These are phyloP conservation scores for Sterna hirundo DNA, from an alignment of 2,113 vertebrate species.

Conservation along the genomic window DNA sequence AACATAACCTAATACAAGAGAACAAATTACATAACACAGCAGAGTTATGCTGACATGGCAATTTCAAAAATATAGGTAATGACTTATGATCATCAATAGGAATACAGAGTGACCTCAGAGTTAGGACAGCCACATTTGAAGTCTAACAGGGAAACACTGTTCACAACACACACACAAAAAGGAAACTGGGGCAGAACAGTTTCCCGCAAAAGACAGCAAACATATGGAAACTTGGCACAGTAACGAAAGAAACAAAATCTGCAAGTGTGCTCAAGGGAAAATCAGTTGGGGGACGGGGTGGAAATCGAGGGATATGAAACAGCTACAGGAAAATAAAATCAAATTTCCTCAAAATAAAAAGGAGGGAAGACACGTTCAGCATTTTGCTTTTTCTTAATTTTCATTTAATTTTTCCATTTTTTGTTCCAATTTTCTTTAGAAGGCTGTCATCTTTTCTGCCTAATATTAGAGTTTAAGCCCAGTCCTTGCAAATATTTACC, in stretches of 20 bases:
- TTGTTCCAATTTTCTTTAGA: background rate
- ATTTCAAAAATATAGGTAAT: background rate
- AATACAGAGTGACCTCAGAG: background rate
- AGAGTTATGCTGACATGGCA: background rate
- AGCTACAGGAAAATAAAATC: background rate
- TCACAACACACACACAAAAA: background rate
- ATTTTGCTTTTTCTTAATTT: background rate
- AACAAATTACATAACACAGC: background rate
- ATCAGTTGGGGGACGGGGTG: accelerated
- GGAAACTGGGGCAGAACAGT: background rate
- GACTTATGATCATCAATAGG: background rate
- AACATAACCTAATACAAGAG: background rate
- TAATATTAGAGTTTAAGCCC: background rate
- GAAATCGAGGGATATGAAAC: background rate
- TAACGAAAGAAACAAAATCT: background rate
- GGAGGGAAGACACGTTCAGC: background rate
- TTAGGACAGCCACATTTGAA: background rate
- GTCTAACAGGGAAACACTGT: background rate
- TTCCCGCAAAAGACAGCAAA: conserved; percentile 35
- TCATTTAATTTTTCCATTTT: background rate
- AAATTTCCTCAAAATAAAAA: background rate
- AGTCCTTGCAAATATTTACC: background rate
- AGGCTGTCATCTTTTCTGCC: background rate
- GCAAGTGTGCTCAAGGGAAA: background rate
- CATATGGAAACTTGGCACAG: conserved; percentile 43